phyloP scores from a whole-genome alignment of 2,888 invertebrate species.

The Clivina fossor region DNA sequence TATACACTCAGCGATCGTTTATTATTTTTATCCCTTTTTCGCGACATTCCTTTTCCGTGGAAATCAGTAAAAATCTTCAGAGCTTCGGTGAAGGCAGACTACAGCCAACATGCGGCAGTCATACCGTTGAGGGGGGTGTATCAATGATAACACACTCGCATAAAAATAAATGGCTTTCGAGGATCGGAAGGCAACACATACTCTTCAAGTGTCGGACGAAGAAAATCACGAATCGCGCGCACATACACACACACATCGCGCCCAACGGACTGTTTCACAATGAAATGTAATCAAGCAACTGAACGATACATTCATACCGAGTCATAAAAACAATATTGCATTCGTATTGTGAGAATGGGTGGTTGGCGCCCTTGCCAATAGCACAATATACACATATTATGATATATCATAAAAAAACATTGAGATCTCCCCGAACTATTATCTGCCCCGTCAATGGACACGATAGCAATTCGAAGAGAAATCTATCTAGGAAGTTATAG shows the following conservation, averaged over 20 bases:
- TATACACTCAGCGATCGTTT: constrained; percentile 27
- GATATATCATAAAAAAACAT: constrained; percentile 53
- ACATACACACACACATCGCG: constrained; percentile 36
- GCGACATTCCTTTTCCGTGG: constrained; percentile 32
- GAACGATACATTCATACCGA: constrained; percentile 47
- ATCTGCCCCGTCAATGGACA: too few relatives aligned
- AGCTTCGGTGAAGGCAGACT: too few relatives aligned
- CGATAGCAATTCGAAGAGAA: too few relatives aligned
- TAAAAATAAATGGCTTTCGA: constrained; percentile 55
- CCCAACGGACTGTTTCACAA: constrained; percentile 42
- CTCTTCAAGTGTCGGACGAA: too few relatives aligned
- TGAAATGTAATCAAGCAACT: constrained; percentile 48
- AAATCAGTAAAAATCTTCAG: constrained; percentile 49
- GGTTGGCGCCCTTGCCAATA: constrained; percentile 1
- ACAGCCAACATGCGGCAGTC: constrained; percentile 43
- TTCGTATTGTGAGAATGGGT: constrained; percentile 50
- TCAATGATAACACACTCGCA: constrained; percentile 55
- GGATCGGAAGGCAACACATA: too few relatives aligned
- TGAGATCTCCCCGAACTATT: constrained; percentile 44
- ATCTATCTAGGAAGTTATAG: too few relatives aligned
- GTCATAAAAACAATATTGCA: constrained; percentile 54
- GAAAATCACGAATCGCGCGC: constrained; percentile 40
- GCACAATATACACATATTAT: constrained; percentile 45
- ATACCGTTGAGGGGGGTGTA: constrained; percentile 47
- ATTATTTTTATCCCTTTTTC: constrained; percentile 29